Percentiles rank a stretch among this genome's conserved stretches.
These are phyloP conservation scores for Anoplophora glabripennis DNA, from an alignment of 1,140 invertebrate species.

Conservation along the genomic window DNA sequence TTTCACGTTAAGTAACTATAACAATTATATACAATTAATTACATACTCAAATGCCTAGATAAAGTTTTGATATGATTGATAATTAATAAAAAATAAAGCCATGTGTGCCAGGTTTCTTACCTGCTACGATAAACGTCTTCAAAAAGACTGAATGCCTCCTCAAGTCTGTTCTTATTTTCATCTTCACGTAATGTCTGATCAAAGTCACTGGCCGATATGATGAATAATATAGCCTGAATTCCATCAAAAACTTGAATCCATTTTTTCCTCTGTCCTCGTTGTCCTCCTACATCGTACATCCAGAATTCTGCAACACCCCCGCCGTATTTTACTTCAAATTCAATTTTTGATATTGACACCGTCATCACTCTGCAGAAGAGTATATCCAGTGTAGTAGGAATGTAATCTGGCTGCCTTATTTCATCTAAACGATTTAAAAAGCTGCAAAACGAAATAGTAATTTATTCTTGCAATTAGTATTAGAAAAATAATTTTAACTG, in stretches of 20 bases:
- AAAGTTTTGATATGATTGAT: neutral
- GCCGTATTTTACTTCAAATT: slow-evolving; percentile 67
- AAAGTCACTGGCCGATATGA: slow-evolving; percentile 75
- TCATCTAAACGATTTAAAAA: slow-evolving; percentile 64
- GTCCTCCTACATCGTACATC: slow-evolving; percentile 80
- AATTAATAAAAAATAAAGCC: slow-evolving; percentile 8
- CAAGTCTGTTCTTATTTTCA: slow-evolving; percentile 63
- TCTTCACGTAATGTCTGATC: slow-evolving; percentile 75
- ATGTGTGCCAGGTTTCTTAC: slow-evolving; percentile 46
- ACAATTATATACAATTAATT: slow-evolving; percentile 8
- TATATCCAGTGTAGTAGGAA: slow-evolving; percentile 68
- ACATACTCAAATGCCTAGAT: no score
- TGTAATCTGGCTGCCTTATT: slow-evolving; percentile 59
- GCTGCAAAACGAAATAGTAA: slow-evolving; percentile 50
- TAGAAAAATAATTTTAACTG: neutral
- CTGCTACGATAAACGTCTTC: slow-evolving; percentile 75
- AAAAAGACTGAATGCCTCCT: slow-evolving; percentile 70
- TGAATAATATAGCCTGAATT: slow-evolving; percentile 74
- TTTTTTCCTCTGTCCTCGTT: slow-evolving; percentile 63
- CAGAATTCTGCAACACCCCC: slow-evolving; percentile 66
- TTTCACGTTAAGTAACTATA: neutral
- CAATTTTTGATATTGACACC: slow-evolving; percentile 69
- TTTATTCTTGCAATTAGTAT: neutral
- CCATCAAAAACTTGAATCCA: slow-evolving; percentile 71
- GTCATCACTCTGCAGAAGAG: slow-evolving; percentile 67